These are phyloP conservation scores for Lycocerus yunnanus DNA, from an alignment of 2,888 invertebrate genomes.

Conservation along the genomic window DNA sequence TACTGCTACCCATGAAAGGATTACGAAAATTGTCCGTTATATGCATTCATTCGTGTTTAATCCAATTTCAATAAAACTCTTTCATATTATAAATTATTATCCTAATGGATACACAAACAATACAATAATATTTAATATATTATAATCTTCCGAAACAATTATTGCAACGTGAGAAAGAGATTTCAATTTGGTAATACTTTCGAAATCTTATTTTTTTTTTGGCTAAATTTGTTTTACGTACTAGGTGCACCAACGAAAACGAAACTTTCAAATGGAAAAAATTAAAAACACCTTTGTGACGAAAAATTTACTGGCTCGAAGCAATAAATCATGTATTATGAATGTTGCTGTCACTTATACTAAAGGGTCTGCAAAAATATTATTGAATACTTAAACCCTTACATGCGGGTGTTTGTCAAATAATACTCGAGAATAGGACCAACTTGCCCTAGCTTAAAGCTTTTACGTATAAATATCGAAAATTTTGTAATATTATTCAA, in stretches of 20 bases:
- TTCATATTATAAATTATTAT: no score
- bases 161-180: background rate
- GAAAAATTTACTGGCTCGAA: background rate
- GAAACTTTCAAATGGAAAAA: no score
- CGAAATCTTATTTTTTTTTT: background rate
- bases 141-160: no score
- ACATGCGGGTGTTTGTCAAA: slow-evolving; percentile 26
- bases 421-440: slow-evolving; percentile 10
- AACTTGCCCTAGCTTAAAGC: background rate
- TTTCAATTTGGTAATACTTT: background rate
- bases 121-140: no score
- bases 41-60: background rate
- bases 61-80: background rate
- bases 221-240: background rate
- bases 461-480: background rate
- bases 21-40: slow-evolving; percentile 20
- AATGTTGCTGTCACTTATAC: slow-evolving; percentile 1
- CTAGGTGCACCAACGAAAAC: background rate
- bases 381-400: slow-evolving; percentile 14
- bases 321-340: slow-evolving; percentile 9
- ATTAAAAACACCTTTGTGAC: background rate
- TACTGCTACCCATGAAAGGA: slow-evolving; percentile 17
- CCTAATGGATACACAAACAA: no score
- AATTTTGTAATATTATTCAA: slow-evolving; percentile 20
- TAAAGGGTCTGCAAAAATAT: slow-evolving; percentile 9